phyloP scores from a whole-genome alignment of 2,888 invertebrate genomes.

The Ophioninae sp. region DNA sequence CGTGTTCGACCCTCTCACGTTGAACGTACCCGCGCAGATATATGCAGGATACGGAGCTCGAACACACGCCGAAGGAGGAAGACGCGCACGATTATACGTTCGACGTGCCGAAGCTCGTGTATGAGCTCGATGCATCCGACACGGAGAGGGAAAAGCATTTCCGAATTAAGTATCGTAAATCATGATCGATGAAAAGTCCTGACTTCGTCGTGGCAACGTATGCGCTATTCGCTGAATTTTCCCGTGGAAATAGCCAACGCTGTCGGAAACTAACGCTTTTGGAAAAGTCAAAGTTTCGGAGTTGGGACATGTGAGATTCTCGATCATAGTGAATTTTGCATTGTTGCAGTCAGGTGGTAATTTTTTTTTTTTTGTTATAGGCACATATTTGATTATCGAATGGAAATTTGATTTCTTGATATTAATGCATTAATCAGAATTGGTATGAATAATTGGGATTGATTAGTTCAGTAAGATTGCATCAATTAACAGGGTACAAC shows the following conservation, averaged over 20 bases:
- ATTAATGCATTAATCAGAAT: too few species aligned
- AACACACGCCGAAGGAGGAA: conserved; percentile 22
- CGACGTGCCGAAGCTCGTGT: conserved; percentile 35
- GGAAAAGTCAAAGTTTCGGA: too few species aligned
- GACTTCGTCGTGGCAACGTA: conserved; percentile 32
- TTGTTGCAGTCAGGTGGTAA: too few species aligned
- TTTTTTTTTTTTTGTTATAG: too few species aligned
- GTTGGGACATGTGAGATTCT: too few species aligned
- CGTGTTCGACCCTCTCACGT: conserved; percentile 62
- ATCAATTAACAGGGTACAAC: too few species aligned
- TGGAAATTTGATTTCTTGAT: too few species aligned
- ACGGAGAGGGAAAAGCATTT: neutral
- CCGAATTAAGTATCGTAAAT: conserved; percentile 51
- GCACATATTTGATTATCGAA: too few species aligned
- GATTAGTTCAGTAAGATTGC: too few species aligned
- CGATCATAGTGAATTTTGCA: too few species aligned
- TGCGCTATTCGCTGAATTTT: conserved; percentile 18
- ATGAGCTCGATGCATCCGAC: conserved; percentile 24
- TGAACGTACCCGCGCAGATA: conserved; percentile 49
- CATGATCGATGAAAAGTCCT: conserved; percentile 32
- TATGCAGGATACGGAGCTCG: neutral
- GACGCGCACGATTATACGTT: conserved; percentile 25
- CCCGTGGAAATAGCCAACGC: neutral
- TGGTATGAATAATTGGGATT: too few species aligned
- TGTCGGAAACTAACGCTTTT: neutral